A percentile compares a stretch with the other conserved stretches of the same genome.
These are phyloP conservation scores for Plecotus auritus DNA, from an alignment of 2,113 vertebrate species.

Conservation along the genomic window DNA sequence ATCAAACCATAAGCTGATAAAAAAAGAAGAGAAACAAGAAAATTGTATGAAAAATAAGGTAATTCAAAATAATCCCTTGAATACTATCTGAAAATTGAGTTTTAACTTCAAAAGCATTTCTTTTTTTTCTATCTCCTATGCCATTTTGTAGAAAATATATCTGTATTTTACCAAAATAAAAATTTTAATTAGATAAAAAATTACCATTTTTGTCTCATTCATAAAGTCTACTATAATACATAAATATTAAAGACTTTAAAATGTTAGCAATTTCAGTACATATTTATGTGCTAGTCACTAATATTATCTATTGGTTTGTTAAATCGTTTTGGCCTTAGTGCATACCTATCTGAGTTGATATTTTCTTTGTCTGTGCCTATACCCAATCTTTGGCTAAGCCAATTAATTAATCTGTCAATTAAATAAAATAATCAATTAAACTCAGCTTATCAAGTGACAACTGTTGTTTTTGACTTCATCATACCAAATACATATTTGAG, in stretches of 20 bases:
- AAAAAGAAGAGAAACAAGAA: background rate
- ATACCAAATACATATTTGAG: background rate
- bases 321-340: background rate
- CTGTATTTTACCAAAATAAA: background rate
- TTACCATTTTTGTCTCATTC: background rate
- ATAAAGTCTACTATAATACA: background rate
- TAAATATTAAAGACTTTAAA: background rate
- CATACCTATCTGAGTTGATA: background rate
- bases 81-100: background rate
- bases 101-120: background rate
- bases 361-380: background rate
- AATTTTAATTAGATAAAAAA: background rate
- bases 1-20: background rate
- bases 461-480: background rate
- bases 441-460: background rate
- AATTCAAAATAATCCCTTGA: background rate
- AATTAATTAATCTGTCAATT: background rate
- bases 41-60: background rate
- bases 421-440: background rate
- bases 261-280: background rate
- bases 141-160: background rate
- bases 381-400: background rate
- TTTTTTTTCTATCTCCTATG: background rate
- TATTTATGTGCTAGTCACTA: background rate
- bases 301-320: background rate